Conservation (phyloP, 2,113 vertebrate genomes). For the Carlito syrichta region DNA sequence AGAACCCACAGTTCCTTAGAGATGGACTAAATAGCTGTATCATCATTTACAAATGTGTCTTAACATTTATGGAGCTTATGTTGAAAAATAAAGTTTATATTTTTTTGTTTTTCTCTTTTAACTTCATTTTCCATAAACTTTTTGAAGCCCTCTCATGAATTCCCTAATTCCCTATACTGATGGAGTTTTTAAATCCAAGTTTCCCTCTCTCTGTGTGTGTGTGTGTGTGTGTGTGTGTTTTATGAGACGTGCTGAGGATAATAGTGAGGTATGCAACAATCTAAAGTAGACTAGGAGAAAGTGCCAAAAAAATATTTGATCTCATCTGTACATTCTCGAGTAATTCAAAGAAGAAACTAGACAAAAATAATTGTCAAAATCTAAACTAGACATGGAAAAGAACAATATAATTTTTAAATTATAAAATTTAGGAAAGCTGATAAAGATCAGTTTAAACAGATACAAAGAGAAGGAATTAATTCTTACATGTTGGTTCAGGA, state of each 20-base stretch:
- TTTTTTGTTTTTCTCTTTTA: no score
- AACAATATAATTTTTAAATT: neutral
- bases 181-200: no score
- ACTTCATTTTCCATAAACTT: no score
- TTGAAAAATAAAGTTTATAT: no score
- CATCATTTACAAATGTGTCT: no score
- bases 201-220: no score
- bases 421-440: neutral
- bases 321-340: neutral
- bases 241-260: neutral
- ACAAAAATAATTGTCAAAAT: neutral
- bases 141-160: no score
- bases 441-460: neutral
- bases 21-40: no score
- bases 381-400: neutral
- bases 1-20: no score
- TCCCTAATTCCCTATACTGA: neutral
- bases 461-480: neutral
- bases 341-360: neutral
- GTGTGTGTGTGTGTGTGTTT: neutral
- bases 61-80: no score
- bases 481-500: neutral
- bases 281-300: neutral
- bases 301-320: neutral
- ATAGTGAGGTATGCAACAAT: neutral